Percentiles rank a stretch among this genome's conserved stretches.
Evolutionary conservation across 2,113 vertebrate genomes (phyloP).

Genomic region (Seriola rivoliana): DNA sequence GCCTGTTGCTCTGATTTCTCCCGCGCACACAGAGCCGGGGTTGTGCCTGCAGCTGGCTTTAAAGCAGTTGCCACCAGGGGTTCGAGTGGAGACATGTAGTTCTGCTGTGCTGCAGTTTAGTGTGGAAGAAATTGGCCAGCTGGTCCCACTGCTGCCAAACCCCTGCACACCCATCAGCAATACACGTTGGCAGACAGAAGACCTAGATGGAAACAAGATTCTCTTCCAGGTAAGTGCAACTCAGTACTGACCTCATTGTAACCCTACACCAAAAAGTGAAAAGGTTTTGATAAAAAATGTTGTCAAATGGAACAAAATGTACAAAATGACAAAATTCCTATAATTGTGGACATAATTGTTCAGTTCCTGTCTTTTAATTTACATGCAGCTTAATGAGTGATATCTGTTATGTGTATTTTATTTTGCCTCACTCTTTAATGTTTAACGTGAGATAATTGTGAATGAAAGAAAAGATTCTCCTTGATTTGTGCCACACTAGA

Average conservation of each 20-base stretch:
- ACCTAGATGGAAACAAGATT: slow-evolving; percentile 94
- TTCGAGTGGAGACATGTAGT: slow-evolving; percentile 84
- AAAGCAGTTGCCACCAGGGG: slow-evolving; percentile 89
- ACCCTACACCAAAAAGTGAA: neutral
- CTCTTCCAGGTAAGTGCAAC: slow-evolving; percentile 89
- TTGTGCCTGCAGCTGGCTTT: slow-evolving; percentile 91
- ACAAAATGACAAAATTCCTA: neutral
- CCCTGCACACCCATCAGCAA: slow-evolving; percentile 93
- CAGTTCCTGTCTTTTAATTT: neutral
- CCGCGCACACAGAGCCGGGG: slow-evolving; percentile 28
- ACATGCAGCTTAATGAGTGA: neutral
- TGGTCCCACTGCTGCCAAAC: slow-evolving; percentile 95
- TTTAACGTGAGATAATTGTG: neutral
- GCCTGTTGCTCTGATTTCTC: neutral
- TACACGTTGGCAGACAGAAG: slow-evolving; percentile 94
- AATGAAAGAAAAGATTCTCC: neutral
- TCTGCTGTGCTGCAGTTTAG: slow-evolving; percentile 91
- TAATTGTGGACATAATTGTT: neutral
- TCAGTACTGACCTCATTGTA: neutral
- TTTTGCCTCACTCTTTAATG: neutral
- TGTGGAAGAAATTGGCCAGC: slow-evolving; percentile 92
- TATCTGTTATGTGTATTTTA: neutral
- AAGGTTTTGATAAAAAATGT: neutral
- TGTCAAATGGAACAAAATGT: neutral
- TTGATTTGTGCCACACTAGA: slow-evolving; percentile 26